Evolutionary conservation across 1,140 invertebrate species (phyloP).

Genomic region (Cotesia chilonis): DNA sequence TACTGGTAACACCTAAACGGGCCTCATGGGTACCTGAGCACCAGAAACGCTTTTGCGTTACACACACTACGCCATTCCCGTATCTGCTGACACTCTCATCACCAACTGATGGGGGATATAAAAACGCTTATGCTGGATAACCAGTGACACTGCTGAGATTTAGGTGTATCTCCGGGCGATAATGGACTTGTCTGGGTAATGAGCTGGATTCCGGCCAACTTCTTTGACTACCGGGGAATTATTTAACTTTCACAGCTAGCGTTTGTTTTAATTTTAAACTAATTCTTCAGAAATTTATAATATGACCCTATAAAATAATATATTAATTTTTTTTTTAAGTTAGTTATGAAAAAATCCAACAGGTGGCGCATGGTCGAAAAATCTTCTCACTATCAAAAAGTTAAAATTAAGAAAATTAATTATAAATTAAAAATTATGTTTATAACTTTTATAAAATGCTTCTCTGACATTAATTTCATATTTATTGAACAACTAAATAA

Average conservation of each 20-base stretch:
- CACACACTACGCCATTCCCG: no score
- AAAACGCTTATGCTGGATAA: no score
- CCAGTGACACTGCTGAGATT: no score
- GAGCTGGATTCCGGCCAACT: slow-evolving; percentile 30
- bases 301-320: no score
- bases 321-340: background rate
- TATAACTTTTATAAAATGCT: background rate
- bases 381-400: background rate
- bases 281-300: no score
- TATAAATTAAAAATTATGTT: background rate
- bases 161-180: no score
- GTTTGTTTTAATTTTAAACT: background rate
- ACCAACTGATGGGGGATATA: no score
- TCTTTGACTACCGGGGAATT: background rate
- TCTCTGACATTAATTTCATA: background rate
- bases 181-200: slow-evolving; percentile 6
- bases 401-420: background rate
- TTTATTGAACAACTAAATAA: no score
- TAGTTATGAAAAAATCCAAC: background rate
- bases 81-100: slow-evolving; percentile 13
- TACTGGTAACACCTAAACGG: slow-evolving; percentile 46
- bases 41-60: slow-evolving; percentile 14
- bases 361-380: background rate
- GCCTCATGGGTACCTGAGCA: slow-evolving; percentile 26
- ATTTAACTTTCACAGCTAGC: slow-evolving; percentile 17